Conservation (phyloP, 2,888 invertebrate species). For the Fragum fragum region DNA sequence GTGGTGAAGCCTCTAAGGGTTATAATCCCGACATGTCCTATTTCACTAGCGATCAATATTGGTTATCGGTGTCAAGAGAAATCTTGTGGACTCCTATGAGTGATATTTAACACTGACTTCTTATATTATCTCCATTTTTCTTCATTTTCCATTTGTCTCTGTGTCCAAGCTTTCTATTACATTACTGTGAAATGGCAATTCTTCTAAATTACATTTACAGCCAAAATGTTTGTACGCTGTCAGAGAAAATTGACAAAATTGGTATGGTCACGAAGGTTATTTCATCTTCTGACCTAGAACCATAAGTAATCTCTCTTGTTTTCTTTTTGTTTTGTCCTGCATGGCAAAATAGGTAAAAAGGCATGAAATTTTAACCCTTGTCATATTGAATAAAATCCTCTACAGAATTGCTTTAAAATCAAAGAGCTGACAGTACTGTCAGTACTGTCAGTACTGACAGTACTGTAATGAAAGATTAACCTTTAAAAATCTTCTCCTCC, state of each 20-base stretch:
- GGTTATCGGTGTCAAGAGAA: conserved; percentile 12
- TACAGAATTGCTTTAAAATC: too few relatives aligned
- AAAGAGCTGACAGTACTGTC: too few relatives aligned
- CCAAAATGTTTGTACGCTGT: neutral
- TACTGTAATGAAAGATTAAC: too few relatives aligned
- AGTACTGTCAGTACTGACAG: too few relatives aligned
- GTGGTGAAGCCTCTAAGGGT: conserved; percentile 1
- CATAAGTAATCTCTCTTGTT: neutral
- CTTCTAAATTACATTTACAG: conserved; percentile 9
- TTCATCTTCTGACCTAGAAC: neutral
- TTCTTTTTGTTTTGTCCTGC: too few relatives aligned
- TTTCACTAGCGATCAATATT: conserved; percentile 20
- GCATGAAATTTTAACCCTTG: too few relatives aligned
- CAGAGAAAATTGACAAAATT: neutral
- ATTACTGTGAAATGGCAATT: conserved; percentile 5
- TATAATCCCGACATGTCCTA: conserved; percentile 11
- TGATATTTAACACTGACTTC: conserved; percentile 1
- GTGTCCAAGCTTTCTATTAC: conserved; percentile 8
- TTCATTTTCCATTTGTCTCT: conserved; percentile 18
- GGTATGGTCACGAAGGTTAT: neutral
- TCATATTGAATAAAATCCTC: too few relatives aligned
- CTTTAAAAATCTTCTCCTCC: too few relatives aligned
- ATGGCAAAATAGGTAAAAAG: too few relatives aligned
- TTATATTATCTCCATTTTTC: neutral
- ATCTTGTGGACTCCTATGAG: neutral